Evolutionary conservation across 2,797 vertebrate species (phyloP), one percentile per base, ranked within the genome.

Genomic region (Rachycentron canadum): DNA sequence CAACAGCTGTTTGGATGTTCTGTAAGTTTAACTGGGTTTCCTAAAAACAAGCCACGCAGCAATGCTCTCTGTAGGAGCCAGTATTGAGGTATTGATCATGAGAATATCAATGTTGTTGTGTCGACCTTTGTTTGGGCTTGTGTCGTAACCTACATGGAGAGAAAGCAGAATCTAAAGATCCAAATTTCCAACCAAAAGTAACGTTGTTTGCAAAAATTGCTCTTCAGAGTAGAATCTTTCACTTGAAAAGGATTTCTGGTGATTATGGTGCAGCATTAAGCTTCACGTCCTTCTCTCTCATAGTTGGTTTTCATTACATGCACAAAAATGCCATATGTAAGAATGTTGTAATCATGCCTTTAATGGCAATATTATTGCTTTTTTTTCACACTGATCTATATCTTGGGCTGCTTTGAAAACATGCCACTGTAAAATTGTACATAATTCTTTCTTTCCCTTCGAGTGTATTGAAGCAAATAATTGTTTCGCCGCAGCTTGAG

Each of bases 391-490:
- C 17, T 53, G 7, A 30, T 14, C 17, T 1, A 23, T 7, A 30
- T 30, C 21, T 5, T 4, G 12, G 40, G 7, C 13, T 12, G 21
- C 14, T 45, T 45, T 34, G 6, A 14, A 26, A 56, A 32, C 9
- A 30, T 25, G n/a, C 28, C 0, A 1, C 26, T 69, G 1, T 61
- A 45, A 61, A 79, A 23, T n/a, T 41, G 41, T 7, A 16, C n/a
- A 36, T 41, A 62, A 78, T 82, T 72, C 58, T 56, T 40, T 61
- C 49, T 55, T 71, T 71, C 53, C 17, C 38, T 53, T 56, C 23
- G 58, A 79, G 40, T 49, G 66, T 79, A 59, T 56, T 82, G 63
- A 55, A 79, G 73, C 61, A 74, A 86, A 66, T 63, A 55, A 86
- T 78, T 85, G 56, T 62, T 74, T 70, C 38, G 60, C 57, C 9